These are phyloP conservation scores for Euplagia quadripunctaria DNA, from an alignment of 2,888 invertebrate species.

Conservation along the genomic window DNA sequence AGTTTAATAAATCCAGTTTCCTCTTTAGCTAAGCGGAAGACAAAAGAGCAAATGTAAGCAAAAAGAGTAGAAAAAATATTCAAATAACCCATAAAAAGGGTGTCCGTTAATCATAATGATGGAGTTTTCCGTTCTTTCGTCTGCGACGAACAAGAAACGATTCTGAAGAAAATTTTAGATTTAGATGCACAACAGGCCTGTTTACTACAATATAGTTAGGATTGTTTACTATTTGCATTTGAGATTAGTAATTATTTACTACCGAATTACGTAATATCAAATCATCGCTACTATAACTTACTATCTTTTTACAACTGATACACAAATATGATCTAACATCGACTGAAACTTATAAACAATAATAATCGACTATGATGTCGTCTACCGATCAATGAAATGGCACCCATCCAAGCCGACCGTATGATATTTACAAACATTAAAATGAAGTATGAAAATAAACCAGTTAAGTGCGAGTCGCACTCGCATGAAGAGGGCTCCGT, in stretches of 20 bases:
- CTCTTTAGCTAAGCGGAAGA: too few relatives aligned
- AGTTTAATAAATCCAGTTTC: too few relatives aligned
- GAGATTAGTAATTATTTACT: constrained; percentile 5
- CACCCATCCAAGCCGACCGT: constrained; percentile 58
- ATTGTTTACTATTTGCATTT: background rate
- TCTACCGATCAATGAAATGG: constrained; percentile 60
- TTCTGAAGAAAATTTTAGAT: background rate
- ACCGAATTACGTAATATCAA: constrained; percentile 24
- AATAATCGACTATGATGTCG: constrained; percentile 24
- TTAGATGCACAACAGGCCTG: background rate
- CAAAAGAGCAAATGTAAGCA: too few relatives aligned
- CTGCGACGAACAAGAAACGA: too few relatives aligned
- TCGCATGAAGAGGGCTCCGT: background rate
- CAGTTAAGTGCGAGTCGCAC: background rate
- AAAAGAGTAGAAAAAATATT: too few relatives aligned
- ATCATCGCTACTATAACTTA: constrained; percentile 19
- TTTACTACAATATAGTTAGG: background rate
- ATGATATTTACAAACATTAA: constrained; percentile 67
- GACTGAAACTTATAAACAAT: constrained; percentile 6
- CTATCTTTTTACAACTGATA: constrained; percentile 18
- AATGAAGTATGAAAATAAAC: constrained; percentile 41
- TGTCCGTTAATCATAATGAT: too few relatives aligned
- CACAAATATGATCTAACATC: constrained; percentile 33
- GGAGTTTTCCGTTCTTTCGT: too few relatives aligned
- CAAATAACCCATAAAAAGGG: too few relatives aligned